Base-by-base conservation (phyloP, 2,797 vertebrate species). In the Dryobates pubescens region DNA sequence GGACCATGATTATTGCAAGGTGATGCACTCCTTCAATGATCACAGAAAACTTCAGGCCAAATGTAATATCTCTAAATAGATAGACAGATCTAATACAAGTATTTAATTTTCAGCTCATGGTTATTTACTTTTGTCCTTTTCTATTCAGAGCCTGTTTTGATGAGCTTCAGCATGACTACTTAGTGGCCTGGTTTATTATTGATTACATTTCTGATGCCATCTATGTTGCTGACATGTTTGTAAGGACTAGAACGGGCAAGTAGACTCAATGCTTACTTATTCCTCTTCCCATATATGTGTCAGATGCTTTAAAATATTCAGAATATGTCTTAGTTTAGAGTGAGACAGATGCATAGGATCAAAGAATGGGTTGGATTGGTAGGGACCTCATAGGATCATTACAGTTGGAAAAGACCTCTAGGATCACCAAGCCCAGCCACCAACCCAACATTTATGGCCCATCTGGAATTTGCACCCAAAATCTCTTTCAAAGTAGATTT, bases 1-100 rank as follows among this genome's bases (percentile, higher is more conserved):
- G 99, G 99, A 98, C 98, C 36, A 97, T 99, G 96, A 97, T 99
- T 88, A 99, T 99, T 30, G 99, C 99, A 94, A 98, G 99, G 99
- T 99, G 96, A 98, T 71, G 45, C 82, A 70, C 7, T 78, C 30
- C 7, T 94, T 90, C 57, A 63, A 54, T 53, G 45, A 59, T 24
- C 71, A 19, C 4, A 49, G 24, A 75, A n/a, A 84, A 68, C 24
- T 70, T 79, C 22, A 51, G 47, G 29, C 51, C 88, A 90, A 88
- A 23, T 1, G 0, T 34, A 56, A 36, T 54, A 57, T 20, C 6
- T 17, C 9, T 53, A 36, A 72, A 34, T 27, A 81, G 43, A 72
- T 56, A 56, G 30, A 56, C 15, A 30, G 47, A 84, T 79, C 80
- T 92, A 10, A 43, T 54, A 13, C 27, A 62, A 81, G 2, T 38